Percentiles rank a stretch among this genome's conserved stretches.
These are phyloP conservation scores for Cydia fagiglandana DNA, from an alignment of 1,140 invertebrate genomes.

Conservation along the genomic window DNA sequence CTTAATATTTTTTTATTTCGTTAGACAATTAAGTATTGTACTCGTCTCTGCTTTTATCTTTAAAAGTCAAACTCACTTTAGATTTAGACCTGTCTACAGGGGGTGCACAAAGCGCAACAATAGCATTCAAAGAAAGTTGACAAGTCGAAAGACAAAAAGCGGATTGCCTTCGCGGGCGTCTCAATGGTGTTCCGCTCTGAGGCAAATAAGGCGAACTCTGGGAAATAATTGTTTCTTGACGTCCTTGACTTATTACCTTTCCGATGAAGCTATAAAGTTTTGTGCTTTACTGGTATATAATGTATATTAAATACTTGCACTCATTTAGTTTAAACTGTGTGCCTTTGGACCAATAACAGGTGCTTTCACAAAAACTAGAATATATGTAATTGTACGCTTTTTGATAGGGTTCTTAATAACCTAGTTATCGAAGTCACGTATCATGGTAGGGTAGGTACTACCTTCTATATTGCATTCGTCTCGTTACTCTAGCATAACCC, in stretches of 20 bases:
- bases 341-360: too few species aligned
- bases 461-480: too few species aligned
- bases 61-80: background rate
- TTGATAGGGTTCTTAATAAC: too few species aligned
- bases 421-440: too few species aligned
- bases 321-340: background rate
- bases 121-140: background rate
- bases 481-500: too few species aligned
- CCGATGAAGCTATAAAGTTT: background rate
- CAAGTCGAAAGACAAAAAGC: conserved; percentile 9
- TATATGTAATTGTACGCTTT: too few species aligned
- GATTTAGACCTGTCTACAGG: background rate
- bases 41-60: background rate
- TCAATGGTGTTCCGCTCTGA: conserved; percentile 9
- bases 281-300: background rate
- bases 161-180: background rate
- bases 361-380: too few species aligned
- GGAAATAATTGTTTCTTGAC: conserved; percentile 2
- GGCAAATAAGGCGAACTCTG: conserved; percentile 4
- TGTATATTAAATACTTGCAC: background rate
- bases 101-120: background rate
- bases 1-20: too few species aligned
- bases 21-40: too few species aligned
- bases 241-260: conserved; percentile 3
- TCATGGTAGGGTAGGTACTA: too few species aligned